These are phyloP conservation scores for Formica aserva DNA, from an alignment of 2,888 invertebrate genomes.

Conservation along the genomic window DNA sequence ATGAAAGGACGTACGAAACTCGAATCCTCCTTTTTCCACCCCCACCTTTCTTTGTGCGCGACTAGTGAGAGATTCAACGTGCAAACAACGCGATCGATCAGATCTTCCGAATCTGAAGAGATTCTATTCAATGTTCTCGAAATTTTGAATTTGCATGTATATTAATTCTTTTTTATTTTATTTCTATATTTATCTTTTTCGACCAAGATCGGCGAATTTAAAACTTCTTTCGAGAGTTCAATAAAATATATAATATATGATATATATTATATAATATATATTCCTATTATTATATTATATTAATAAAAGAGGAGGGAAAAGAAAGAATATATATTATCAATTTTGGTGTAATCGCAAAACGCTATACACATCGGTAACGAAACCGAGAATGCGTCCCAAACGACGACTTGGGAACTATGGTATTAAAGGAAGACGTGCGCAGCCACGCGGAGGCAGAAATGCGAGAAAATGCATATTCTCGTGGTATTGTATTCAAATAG, in stretches of 20 bases:
- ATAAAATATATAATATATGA: not conserved
- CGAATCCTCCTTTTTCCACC: not conserved
- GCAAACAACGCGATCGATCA: not conserved
- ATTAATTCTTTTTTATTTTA: not conserved
- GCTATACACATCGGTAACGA: not conserved
- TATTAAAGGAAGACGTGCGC: constrained; percentile 30
- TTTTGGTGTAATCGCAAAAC: not conserved
- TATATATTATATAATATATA: too few relatives aligned
- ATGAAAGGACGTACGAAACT: constrained; percentile 39
- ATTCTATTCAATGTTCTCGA: not conserved
- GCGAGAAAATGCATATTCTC: constrained; percentile 72
- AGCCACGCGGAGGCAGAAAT: constrained; percentile 61
- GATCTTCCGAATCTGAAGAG: not conserved
- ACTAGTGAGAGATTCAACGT: constrained; percentile 11
- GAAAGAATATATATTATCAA: not conserved
- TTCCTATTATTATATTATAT: not conserved
- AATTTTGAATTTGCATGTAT: not conserved
- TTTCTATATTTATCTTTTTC: not conserved
- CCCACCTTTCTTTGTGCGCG: not conserved
- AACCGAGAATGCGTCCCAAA: not conserved
- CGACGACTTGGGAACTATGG: not conserved
- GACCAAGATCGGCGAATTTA: not conserved
- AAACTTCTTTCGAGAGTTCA: not conserved
- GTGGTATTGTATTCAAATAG: constrained; percentile 72
- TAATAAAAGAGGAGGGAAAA: not conserved